Base-by-base conservation (phyloP, 2,888 invertebrate genomes). In the Hydropsyche betteni region DNA sequence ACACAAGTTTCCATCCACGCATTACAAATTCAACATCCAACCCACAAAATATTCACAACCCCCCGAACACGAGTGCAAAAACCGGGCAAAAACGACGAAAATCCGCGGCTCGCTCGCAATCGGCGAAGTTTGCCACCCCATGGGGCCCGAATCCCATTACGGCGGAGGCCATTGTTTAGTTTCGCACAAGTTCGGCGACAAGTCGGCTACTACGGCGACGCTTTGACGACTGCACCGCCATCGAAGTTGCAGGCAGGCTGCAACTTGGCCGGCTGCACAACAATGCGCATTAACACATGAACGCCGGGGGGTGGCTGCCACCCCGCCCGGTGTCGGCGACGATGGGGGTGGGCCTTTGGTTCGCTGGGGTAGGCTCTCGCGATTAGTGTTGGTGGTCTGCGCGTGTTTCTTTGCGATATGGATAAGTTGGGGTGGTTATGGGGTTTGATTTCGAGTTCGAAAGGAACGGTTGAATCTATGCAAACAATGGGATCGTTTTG, bases 331-430 rank as follows among this genome's bases (percentile, higher is more conserved):
- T 51, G n/a, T n/a, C n/a, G n/a, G n/a, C n/a, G n/a, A n/a, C n/a
- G 8, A 51, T n/a, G n/a, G n/a, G n/a, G n/a, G 51, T 51, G 10
- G 51, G 8, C 2, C 1, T 51, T 51, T 0, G 8, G 51, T 12
- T 12, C 24, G 33, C 2, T 61, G n/a, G 0, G 16, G n/a, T 33
- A 10, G 24, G 10, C 33, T 16, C 3, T 16, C 16, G 33, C 33
- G 33, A 10, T 10, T n/a, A 10, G 12, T 61, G 7, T 16, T 6
- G 16, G 6, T 3, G 5, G 64, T 5, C 4, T 4, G 10, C 2
- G 61, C 5, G 61, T 64, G 64, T 64, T 64, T 34, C 36, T 36
- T 12, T 64, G 64, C 64, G 64, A 64, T 64, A 64, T 64, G 64
- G 24, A 24, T 24, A 24, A 24, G 24, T 24, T 24, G 24, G 24